Evolutionary conservation across 2,113 vertebrate species (phyloP).

Genomic region (Helogale parvula): DNA sequence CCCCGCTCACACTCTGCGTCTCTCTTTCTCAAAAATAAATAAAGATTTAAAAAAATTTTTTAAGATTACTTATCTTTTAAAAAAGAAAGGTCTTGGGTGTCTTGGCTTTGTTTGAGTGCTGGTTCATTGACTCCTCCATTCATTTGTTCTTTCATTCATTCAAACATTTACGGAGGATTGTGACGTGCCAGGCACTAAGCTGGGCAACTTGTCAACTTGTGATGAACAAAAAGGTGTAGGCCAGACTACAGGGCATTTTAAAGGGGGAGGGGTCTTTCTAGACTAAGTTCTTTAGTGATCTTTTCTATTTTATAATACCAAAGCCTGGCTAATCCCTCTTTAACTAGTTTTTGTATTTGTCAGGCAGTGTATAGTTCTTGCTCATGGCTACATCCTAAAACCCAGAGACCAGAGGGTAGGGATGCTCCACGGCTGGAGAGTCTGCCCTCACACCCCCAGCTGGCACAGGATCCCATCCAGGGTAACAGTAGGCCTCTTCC

Average conservation of each 20-base stretch:
- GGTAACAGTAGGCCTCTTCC: conserved; percentile 4
- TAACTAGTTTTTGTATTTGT: conserved; percentile 72
- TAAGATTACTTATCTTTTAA: no score
- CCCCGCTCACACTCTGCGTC: no score
- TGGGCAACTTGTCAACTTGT: background rate
- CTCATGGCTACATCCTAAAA: conserved; percentile 60
- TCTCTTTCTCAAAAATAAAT: no score
- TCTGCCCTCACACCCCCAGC: background rate
- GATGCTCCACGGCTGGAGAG: background rate
- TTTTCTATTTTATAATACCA: conserved; percentile 70
- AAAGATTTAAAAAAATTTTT: no score
- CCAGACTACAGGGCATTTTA: background rate
- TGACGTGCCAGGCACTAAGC: background rate
- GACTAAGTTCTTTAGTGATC: conserved; percentile 67
- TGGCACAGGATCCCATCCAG: background rate
- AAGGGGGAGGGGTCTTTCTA: background rate
- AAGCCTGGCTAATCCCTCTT: conserved; percentile 68
- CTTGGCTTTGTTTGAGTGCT: background rate
- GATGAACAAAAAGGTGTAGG: background rate
- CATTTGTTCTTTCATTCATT: background rate
- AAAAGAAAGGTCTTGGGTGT: background rate
- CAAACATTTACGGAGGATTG: conserved; percentile 23
- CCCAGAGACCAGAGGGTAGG: background rate
- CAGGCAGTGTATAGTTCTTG: conserved; percentile 43
- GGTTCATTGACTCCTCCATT: background rate